These are phyloP conservation scores for Hippocampus kuda DNA, from an alignment of 2,797 vertebrate species.

Conservation along the genomic window DNA sequence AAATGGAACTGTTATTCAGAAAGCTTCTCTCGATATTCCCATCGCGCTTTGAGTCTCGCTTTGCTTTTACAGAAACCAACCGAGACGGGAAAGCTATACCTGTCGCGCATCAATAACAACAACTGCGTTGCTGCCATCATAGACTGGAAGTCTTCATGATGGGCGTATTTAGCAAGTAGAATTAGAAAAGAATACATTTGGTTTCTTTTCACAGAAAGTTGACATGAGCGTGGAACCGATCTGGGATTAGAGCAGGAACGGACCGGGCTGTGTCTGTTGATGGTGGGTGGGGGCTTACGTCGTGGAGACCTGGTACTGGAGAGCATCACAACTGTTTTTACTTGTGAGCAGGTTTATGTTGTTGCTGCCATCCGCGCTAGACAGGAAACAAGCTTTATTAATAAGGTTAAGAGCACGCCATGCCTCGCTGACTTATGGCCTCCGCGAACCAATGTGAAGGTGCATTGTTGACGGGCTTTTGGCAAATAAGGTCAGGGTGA, in stretches of 20 bases:
- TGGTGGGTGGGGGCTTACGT: constrained; percentile 19
- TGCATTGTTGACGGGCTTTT: constrained; percentile 55
- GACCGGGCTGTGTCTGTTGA: constrained; percentile 14
- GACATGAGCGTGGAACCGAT: constrained; percentile 36
- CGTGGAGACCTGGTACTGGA: constrained; percentile 30
- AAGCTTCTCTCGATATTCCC: not conserved
- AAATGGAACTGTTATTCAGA: not conserved
- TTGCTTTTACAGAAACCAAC: not conserved
- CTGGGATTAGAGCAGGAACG: constrained; percentile 26
- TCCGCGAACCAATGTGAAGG: constrained; percentile 51
- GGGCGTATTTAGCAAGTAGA: not conserved
- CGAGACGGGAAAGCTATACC: not conserved
- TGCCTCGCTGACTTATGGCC: constrained; percentile 56
- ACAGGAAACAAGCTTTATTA: constrained; percentile 62
- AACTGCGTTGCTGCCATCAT: no score
- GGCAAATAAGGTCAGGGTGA: constrained; percentile 36
- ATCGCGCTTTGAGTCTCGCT: not conserved
- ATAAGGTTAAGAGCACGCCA: constrained; percentile 50
- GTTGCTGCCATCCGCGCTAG: constrained; percentile 48
- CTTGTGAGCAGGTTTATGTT: constrained; percentile 58
- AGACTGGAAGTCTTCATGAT: not conserved
- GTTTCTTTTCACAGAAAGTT: constrained; percentile 18
- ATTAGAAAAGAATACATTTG: not conserved
- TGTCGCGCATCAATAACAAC: no score
- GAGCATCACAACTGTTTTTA: constrained; percentile 56